Percentiles rank a stretch among this genome's conserved stretches.
Evolutionary conservation across 2,113 vertebrate genomes (phyloP).

Genomic region (Neogale vison): DNA sequence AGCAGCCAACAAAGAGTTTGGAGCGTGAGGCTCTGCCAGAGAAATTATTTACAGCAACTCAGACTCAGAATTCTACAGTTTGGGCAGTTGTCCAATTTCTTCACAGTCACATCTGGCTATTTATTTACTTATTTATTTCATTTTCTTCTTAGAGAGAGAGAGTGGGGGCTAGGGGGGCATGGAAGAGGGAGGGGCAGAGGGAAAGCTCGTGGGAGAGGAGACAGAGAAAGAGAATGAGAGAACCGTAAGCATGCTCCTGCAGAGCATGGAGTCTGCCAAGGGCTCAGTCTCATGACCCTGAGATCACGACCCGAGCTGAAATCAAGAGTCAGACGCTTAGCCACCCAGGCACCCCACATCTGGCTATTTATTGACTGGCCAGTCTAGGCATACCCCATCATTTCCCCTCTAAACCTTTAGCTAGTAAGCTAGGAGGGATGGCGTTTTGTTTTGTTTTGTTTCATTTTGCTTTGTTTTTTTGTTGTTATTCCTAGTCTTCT

Average conservation of each 20-base stretch:
- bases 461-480: neutral
- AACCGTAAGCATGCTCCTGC: neutral
- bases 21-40: neutral
- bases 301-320: neutral
- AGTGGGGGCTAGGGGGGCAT: rapidly evolving
- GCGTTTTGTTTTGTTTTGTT: neutral
- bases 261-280: neutral
- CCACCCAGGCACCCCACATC: neutral
- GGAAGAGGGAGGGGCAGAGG: neutral
- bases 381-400: neutral
- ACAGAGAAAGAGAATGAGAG: neutral
- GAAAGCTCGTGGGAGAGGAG: neutral
- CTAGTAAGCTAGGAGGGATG: neutral
- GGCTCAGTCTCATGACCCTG: too few species aligned
- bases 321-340: neutral
- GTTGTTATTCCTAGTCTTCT: neutral
- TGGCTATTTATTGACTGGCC: slow-evolving; percentile 2
- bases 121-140: neutral
- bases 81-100: neutral
- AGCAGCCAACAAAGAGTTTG: neutral
- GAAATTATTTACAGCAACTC: neutral
- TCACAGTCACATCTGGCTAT: neutral
- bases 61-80: neutral
- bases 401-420: neutral
- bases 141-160: neutral